phyloP scores from a whole-genome alignment of 2,113 vertebrate genomes.

The Festucalex cinctus region DNA sequence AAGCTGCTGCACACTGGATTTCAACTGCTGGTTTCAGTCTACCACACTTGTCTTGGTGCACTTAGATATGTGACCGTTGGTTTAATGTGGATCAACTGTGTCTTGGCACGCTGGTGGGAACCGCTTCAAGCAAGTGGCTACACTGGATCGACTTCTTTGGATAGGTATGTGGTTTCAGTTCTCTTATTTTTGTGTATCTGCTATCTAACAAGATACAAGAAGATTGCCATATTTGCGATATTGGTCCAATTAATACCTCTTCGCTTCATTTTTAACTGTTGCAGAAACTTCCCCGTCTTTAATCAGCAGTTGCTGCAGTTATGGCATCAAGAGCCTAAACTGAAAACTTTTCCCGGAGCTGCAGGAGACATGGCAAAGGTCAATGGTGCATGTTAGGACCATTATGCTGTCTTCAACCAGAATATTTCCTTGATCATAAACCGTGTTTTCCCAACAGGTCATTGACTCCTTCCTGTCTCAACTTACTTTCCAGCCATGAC shows the following conservation, averaged over 20 bases:
- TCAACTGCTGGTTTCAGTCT: background rate
- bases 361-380: slow-evolving; percentile 86
- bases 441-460: slow-evolving; percentile 64
- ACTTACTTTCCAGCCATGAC: slow-evolving; percentile 68
- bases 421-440: background rate
- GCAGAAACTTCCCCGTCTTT: slow-evolving; percentile 83
- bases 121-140: slow-evolving; percentile 76
- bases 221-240: background rate
- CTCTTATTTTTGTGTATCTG: background rate
- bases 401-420: background rate
- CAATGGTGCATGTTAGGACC: slow-evolving; percentile 18
- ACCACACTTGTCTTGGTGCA: background rate
- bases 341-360: slow-evolving; percentile 80
- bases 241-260: background rate
- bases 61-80: slow-evolving; percentile 85
- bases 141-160: slow-evolving; percentile 59
- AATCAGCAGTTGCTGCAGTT: slow-evolving; percentile 81
- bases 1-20: background rate
- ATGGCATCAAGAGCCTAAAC: slow-evolving; percentile 77
- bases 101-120: slow-evolving; percentile 87
- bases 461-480: slow-evolving; percentile 86
- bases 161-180: slow-evolving; percentile 38
- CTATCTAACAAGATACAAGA: background rate
- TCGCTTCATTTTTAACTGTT: slow-evolving; percentile 4
- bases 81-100: slow-evolving; percentile 86